Conservation (phyloP, 2,113 vertebrate genomes). For the Ovibos moschatus region DNA sequence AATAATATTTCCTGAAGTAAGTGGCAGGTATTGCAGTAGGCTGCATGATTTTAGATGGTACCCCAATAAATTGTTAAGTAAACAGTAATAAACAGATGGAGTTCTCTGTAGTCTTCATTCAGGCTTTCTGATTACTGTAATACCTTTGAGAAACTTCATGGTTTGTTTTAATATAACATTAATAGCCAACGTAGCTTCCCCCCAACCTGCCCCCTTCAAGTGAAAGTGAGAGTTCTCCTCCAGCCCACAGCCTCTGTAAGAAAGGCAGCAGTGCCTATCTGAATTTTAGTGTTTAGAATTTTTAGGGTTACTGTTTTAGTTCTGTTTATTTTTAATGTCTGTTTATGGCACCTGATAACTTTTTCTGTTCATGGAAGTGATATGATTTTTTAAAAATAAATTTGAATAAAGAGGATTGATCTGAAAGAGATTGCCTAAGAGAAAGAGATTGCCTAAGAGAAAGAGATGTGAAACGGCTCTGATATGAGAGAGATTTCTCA, state of each 20-base stretch:
- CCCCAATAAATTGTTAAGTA: neutral
- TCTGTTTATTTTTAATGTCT: neutral
- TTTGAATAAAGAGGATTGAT: neutral
- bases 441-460: neutral
- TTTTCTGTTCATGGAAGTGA: neutral
- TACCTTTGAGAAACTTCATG: neutral
- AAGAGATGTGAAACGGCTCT: neutral
- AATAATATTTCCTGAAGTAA: neutral
- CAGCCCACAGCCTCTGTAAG: neutral
- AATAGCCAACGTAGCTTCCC: neutral
- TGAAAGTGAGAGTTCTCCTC: neutral
- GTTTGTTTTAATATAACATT: neutral
- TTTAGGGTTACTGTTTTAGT: neutral
- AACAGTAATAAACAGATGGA: neutral
- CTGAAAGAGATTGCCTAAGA: neutral
- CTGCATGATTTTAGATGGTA: neutral
- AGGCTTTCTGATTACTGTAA: neutral
- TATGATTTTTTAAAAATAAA: neutral
- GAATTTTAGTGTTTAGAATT: neutral
- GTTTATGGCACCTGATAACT: neutral
- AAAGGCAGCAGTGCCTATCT: neutral
- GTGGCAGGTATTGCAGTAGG: neutral
- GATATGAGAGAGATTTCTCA: neutral
- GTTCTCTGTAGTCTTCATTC: conserved; percentile 2
- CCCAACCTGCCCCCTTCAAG: neutral